These are phyloP conservation scores for Physella acuta DNA, from an alignment of 1,140 invertebrate species.

Conservation along the genomic window DNA sequence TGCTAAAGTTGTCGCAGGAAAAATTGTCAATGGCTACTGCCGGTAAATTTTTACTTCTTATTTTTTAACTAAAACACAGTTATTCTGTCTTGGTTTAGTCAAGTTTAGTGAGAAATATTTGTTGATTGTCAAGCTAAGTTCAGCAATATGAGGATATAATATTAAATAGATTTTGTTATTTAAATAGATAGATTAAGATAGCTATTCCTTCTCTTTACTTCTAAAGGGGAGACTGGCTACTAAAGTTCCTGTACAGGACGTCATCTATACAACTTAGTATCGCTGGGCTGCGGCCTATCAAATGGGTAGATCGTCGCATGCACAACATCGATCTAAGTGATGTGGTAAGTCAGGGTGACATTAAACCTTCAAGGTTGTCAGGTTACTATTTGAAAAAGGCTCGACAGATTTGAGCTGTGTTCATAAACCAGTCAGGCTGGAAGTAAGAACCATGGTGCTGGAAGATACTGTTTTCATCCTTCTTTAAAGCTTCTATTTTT, in stretches of 20 bases:
- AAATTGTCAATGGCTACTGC: constrained; percentile 72
- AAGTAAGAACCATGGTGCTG: too few species aligned
- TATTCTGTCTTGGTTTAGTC: too few species aligned
- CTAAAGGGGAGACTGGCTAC: constrained; percentile 68
- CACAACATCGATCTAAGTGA: constrained; percentile 68
- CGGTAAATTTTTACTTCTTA: too few species aligned
- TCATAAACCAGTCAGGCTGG: too few species aligned
- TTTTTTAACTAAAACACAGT: too few species aligned
- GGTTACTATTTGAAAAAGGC: neutral
- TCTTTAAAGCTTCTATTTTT: too few species aligned
- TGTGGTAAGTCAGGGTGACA: constrained; percentile 59
- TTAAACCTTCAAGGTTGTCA: too few species aligned
- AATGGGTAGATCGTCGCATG: constrained; percentile 64
- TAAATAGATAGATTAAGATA: neutral
- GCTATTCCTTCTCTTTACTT: constrained; percentile 27
- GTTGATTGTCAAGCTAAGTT: too few species aligned
- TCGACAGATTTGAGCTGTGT: too few species aligned
- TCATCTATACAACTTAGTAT: constrained; percentile 66
- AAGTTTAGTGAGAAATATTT: too few species aligned
- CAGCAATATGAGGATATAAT: too few species aligned
- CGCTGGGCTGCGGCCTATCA: constrained; percentile 67
- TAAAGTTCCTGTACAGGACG: constrained; percentile 71
- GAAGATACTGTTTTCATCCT: too few species aligned
- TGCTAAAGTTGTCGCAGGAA: constrained; percentile 66
- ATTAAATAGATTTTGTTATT: neutral